Base-by-base conservation (phyloP, 1,140 invertebrate genomes). In the Phenacoccus solenopsis region DNA sequence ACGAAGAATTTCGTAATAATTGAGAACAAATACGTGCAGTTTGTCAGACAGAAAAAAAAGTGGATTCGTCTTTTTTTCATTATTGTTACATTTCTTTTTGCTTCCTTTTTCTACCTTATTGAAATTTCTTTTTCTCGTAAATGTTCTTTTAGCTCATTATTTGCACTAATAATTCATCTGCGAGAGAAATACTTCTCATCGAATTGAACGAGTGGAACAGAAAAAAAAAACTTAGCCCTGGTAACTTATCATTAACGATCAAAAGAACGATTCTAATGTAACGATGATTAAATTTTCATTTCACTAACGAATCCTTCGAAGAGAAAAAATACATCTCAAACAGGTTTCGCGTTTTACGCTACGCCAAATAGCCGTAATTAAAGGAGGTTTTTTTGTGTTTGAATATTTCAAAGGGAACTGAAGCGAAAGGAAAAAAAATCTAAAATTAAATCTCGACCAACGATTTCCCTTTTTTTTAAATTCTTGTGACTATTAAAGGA, bases 271-370 rank as follows among this genome's bases (percentile, higher is more conserved):
- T 16, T 16, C 5, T n/a, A 16, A 32, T 32, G 13, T 32, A 49
- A 49, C 38, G 38, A 49, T 49, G 38, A 49, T 49, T 49, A 49
- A 49, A 49, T 49, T 49, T 49, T 49, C 38, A 49, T 49, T 49
- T 49, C 16, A n/a, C 20, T 49, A 49, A 49, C 38, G 38, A 49
- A 49, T 49, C 38, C 38, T 3, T 49, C 38, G 38, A 32, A n/a
- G 13, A 49, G 16, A 49, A 49, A 49, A 49, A 49, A 49, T 16
- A 49, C 38, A 49, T 49, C 12, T 49, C 12, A 49, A 49, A 49
- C 38, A 49, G 38, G 38, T 49, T 49, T 16, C 16, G 16, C 38
- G 20, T 9, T 49, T 49, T n/a, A 49, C 38, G 38, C 38, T 49
- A 49, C 38, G 20, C 38, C 12, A 49, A 49, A 49, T 49, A 49